phyloP scores from a whole-genome alignment of 2,888 invertebrate genomes.

The Phorcus lineatus region DNA sequence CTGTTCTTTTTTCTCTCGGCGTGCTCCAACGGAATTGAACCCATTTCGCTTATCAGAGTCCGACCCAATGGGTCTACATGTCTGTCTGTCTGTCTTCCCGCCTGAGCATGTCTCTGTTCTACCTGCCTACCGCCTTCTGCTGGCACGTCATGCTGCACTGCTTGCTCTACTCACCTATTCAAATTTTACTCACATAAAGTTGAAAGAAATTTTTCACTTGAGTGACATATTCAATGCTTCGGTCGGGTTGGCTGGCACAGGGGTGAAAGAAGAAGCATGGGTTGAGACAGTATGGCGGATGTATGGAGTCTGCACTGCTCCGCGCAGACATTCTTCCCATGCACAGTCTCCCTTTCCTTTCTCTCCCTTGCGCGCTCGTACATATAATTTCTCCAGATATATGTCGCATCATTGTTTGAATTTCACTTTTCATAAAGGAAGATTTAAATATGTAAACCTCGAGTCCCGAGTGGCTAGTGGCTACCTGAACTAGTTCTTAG shows the following conservation, averaged over 20 bases:
- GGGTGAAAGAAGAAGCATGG: neutral
- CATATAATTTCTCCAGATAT: neutral
- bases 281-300: slow-evolving; percentile 9
- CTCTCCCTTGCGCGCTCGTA: neutral
- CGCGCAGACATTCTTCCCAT: neutral
- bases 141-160: neutral
- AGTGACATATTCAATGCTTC: slow-evolving; percentile 9
- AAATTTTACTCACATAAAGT: slow-evolving; percentile 21
- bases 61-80: neutral
- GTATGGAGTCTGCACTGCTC: no score
- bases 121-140: neutral
- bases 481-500: neutral
- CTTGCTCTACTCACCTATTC: neutral
- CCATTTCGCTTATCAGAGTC: neutral
- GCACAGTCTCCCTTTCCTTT: neutral
- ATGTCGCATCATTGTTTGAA: slow-evolving; percentile 8
- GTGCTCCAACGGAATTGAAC: slow-evolving; percentile 5
- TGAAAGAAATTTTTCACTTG: slow-evolving; percentile 22
- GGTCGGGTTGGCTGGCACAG: neutral
- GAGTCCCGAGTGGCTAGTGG: neutral
- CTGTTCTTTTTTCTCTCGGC: neutral
- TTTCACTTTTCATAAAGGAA: neutral
- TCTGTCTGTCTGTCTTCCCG: neutral
- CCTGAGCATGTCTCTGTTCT: neutral
- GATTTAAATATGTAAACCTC: neutral